A percentile compares a stretch with the other conserved stretches of the same genome.
These are phyloP conservation scores for Tribolium castaneum DNA, from an alignment of 1,140 invertebrate species.

Conservation along the genomic window DNA sequence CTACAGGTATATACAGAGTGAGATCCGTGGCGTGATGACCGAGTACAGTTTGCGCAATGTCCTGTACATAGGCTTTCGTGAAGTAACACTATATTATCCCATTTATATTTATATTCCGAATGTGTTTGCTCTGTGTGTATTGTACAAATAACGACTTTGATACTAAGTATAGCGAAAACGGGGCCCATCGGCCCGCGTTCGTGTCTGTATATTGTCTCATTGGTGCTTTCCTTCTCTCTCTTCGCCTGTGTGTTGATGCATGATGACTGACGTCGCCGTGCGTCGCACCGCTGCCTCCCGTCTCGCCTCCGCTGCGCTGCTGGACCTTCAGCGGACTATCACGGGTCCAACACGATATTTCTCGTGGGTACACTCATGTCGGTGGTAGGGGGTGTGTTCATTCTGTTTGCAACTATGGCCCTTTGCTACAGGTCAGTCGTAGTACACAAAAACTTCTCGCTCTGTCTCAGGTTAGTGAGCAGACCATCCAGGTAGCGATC, in stretches of 20 bases:
- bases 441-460: slow-evolving; percentile 97
- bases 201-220: slow-evolving; percentile 59
- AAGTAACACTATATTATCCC: slow-evolving; percentile 40
- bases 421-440: slow-evolving; percentile 99
- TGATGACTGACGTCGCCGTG: slow-evolving; percentile 48
- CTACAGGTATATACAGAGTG: slow-evolving; percentile 84
- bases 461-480: slow-evolving; percentile 94
- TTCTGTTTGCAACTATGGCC: slow-evolving; percentile 97
- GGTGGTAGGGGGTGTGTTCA: slow-evolving; percentile 97
- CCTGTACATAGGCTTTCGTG: slow-evolving; percentile 59
- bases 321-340: slow-evolving; percentile 83
- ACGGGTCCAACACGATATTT: slow-evolving; percentile 94
- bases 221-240: slow-evolving; percentile 63
- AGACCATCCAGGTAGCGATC: slow-evolving; percentile 64
- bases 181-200: background rate
- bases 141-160: slow-evolving; percentile 41
- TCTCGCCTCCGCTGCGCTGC: slow-evolving; percentile 46
- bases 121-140: slow-evolving; percentile 49
- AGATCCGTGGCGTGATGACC: slow-evolving; percentile 23
- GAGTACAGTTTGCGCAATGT: slow-evolving; percentile 48
- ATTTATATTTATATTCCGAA: slow-evolving; percentile 33
- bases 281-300: slow-evolving; percentile 50
- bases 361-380: slow-evolving; percentile 97
- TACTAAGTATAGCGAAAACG: background rate
- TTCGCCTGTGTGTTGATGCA: slow-evolving; percentile 56